Conservation (phyloP, 2,888 invertebrate species). For the Zhengitettix transpicula region DNA sequence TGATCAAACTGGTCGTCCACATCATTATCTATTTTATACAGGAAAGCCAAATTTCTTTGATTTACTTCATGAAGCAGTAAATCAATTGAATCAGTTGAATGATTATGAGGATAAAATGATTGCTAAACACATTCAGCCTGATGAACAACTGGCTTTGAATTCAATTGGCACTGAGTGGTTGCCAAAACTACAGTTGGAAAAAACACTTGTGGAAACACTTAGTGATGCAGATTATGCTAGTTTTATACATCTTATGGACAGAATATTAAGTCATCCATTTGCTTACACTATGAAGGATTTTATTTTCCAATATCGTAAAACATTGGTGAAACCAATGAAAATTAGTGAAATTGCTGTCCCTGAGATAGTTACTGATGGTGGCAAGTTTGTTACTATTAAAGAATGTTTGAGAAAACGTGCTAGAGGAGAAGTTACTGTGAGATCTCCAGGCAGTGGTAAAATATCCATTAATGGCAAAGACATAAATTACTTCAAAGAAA, state of each 20-base stretch:
- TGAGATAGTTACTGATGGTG: neutral
- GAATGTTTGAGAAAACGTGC: constrained; percentile 40
- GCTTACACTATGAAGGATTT: constrained; percentile 53
- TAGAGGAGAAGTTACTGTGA: constrained; percentile 61
- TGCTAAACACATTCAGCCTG: constrained; percentile 40
- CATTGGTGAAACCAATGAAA: constrained; percentile 38
- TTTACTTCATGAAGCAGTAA: constrained; percentile 59
- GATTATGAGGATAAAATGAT: constrained; percentile 53
- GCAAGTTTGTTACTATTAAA: constrained; percentile 11
- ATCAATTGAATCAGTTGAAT: constrained; percentile 46
- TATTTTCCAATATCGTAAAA: constrained; percentile 50
- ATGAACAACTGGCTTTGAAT: constrained; percentile 30
- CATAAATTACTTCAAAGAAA: constrained; percentile 55
- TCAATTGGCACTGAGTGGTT: constrained; percentile 44
- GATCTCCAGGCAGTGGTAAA: constrained; percentile 66
- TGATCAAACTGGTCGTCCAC: constrained; percentile 77
- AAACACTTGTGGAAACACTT: constrained; percentile 45
- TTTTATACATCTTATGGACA: constrained; percentile 54
- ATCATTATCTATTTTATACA: constrained; percentile 85
- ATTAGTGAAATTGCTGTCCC: constrained; percentile 40
- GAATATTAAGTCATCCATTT: constrained; percentile 52
- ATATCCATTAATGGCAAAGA: constrained; percentile 66
- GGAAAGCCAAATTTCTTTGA: constrained; percentile 71
- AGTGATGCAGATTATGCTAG: constrained; percentile 45
- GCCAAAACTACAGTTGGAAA: constrained; percentile 45